phyloP scores from a whole-genome alignment of 2,113 vertebrate species.

The Carettochelys insculpta region DNA sequence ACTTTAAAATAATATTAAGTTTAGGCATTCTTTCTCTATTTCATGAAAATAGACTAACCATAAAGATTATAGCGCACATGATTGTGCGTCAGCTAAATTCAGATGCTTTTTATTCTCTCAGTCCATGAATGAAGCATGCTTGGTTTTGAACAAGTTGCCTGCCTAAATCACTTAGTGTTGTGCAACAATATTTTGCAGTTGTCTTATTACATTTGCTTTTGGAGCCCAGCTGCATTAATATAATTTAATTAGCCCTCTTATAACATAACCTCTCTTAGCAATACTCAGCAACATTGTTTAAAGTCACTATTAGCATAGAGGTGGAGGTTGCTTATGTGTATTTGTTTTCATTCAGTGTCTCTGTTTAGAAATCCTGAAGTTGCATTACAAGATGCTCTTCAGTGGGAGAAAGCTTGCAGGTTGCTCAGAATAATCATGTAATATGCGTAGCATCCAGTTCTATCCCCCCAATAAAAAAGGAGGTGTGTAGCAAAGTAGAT shows the following conservation, averaged over 20 bases:
- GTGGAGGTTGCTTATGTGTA: constrained; percentile 9
- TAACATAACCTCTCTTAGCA: constrained; percentile 1
- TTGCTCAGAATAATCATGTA: constrained; percentile 43
- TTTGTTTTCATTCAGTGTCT: constrained; percentile 26
- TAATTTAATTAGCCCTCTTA: background rate
- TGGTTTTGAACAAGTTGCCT: background rate
- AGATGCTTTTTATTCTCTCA: background rate
- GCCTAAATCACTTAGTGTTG: background rate
- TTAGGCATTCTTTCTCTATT: background rate
- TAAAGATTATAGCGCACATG: background rate
- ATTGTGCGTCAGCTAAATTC: background rate
- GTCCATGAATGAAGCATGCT: background rate
- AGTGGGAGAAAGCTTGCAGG: background rate
- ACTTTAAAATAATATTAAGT: background rate
- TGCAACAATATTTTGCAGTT: background rate
- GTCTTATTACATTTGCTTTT: background rate
- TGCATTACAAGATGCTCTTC: constrained; percentile 20
- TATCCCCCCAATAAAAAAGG: constrained; percentile 35
- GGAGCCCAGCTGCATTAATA: constrained; percentile 24
- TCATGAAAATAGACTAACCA: background rate
- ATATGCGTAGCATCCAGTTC: constrained; percentile 46
- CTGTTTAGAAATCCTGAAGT: constrained; percentile 31
- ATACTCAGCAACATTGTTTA: background rate
- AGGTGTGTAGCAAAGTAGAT: constrained; percentile 57
- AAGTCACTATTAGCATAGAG: background rate